Base-by-base conservation (phyloP, 2,888 invertebrate species). In the Hoplodrina ambigua region DNA sequence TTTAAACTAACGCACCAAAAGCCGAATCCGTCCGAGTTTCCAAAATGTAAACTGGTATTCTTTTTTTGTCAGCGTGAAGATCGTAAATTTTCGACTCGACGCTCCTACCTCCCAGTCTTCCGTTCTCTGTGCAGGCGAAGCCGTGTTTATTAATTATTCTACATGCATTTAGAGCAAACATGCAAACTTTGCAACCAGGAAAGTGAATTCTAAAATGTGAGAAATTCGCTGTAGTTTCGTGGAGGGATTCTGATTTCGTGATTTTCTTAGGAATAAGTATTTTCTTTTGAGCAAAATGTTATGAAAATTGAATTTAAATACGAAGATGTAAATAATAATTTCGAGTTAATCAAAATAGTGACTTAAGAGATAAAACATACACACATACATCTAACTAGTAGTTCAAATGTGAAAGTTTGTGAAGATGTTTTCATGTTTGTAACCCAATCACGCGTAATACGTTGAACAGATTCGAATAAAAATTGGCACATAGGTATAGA, bases 81-180 rank as follows among this genome's bases (percentile, higher is more conserved):
- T 71, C 71, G 59, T 83, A 83, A 81, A 83, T 83, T 82, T 83
- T 58, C 74, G 68, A 81, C 76, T 72, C 74, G 58, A 67, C 70
- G 65, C 58, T 75, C 25, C 76, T 55, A 67, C 66, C 63, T 71
- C 52, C 54, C 60, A 55, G 61, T 65, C 77, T 77, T 77, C 75
- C 73, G 69, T 64, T 77, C 54, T 8, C 66, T 50, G 60, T 61
- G 74, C 72, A 70, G 53, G 68, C 66, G 25, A 64, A 69, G 69
- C 71, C 58, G 62, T 75, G 80, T 81, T 81, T 80, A 83, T 83
- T 80, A 80, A 81, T 83, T 83, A 83, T 81, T 83, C 78, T 83
- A 73, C 80, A 72, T 75, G 77, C 75, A 78, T 83, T 81, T 81
- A 72, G 69, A 77, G 60, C 81, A 80, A 80, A 80, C 83, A 64